phyloP scores from a whole-genome alignment of 2,888 invertebrate species.

The Xanthorhoe spadicearia region DNA sequence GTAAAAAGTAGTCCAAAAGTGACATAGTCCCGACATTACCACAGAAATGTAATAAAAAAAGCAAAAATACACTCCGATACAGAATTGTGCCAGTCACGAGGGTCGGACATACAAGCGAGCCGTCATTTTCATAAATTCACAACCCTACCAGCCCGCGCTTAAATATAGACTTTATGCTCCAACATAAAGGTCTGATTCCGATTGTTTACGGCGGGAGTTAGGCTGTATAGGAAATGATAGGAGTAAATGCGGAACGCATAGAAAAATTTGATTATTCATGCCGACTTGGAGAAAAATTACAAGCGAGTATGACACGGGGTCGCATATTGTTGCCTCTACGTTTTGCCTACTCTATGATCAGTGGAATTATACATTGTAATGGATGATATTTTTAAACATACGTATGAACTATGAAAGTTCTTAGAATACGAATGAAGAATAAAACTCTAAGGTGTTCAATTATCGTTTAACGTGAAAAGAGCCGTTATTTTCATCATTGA shows the following conservation, averaged over 20 bases:
- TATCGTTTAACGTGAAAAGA: too few relatives aligned
- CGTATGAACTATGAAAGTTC: background rate
- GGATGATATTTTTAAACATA: background rate
- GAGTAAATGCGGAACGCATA: constrained; percentile 80
- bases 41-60: constrained; percentile 75
- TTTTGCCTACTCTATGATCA: constrained; percentile 28
- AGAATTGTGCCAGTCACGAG: constrained; percentile 82
- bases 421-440: too few relatives aligned
- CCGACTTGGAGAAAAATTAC: constrained; percentile 79
- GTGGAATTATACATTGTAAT: constrained; percentile 10
- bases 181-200: constrained; percentile 64
- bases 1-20: constrained; percentile 13
- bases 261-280: constrained; percentile 84
- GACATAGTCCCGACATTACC: constrained; percentile 50
- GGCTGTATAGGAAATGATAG: constrained; percentile 52
- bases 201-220: constrained; percentile 55
- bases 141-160: constrained; percentile 62
- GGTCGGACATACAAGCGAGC: constrained; percentile 61
- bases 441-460: too few relatives aligned
- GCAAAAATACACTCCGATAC: constrained; percentile 77
- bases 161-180: constrained; percentile 65
- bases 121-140: constrained; percentile 79
- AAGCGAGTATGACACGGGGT: constrained; percentile 67
- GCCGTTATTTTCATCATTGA: too few relatives aligned
- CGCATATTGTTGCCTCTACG: constrained; percentile 24